Evolutionary conservation across 64 coral and sea anemone species (phyloP), one percentile per base, ranked within the genome.

Genomic region (Dendrophyllia cribrosa): DNA sequence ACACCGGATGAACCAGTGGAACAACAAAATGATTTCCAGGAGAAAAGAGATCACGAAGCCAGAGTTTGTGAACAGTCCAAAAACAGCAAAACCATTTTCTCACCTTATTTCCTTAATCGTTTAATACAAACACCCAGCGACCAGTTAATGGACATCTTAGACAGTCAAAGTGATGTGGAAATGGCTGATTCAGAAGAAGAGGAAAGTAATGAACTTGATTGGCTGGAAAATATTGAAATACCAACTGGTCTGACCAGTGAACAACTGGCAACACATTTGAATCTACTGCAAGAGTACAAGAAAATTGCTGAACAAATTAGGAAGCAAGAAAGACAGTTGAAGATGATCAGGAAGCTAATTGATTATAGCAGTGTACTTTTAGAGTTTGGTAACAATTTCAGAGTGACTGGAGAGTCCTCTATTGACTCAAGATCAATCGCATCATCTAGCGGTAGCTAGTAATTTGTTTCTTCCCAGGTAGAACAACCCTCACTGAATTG

Each of bases 251-350:
- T 84, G 20, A n/a, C 44, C 43, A 84, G 80, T 22, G 62, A 3
- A 0, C 80, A 84, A 51, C 19, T 84, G 5, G 47, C 61, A 66
- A 84, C 43, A 50, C 80, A 84, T 24, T 10, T 84, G 19, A 84
- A 68, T 19, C 45, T 84, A 2, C 61, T 49, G n/a, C 45, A 84
- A 19, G 62, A 84, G 80, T 84, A 84, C 50, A 49, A 68, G 62
- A 84, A 68, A 51, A 84, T 84, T 65, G 80, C 80, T 50, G 60
- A 84, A 51, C 80, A 84, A 67, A 84, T 84, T 68, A 67, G 62
- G 9, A 49, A 68, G 26, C 80, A 84, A 22, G 80, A 84, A 62
- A 84, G 43, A 47, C 80, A 84, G 50, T 51, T 84, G 34, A 84
- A 84, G 17, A 51, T 51, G 63, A 84, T 84, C 46, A 84, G 17